phyloP scores from a whole-genome alignment of 2,113 vertebrate genomes.

The Otis tarda region DNA sequence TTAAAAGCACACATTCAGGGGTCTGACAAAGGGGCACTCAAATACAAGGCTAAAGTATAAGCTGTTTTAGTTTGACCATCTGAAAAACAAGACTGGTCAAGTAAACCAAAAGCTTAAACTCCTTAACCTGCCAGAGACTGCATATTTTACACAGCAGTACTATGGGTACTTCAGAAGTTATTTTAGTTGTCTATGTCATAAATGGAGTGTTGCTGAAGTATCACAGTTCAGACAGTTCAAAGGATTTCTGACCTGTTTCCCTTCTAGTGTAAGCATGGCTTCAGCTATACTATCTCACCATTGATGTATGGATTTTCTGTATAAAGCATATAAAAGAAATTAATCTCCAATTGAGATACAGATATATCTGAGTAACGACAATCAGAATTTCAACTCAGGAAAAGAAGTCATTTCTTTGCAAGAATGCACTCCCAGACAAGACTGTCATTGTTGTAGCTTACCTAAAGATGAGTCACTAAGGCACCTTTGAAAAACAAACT shows the following conservation, averaged over 20 bases:
- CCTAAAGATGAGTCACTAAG: neutral
- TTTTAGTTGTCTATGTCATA: neutral
- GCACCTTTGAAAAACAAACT: neutral
- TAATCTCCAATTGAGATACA: neutral
- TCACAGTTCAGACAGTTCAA: neutral
- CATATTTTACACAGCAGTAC: neutral
- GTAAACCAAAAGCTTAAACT: neutral
- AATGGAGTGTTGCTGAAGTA: neutral
- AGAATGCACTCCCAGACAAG: neutral
- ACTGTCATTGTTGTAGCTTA: neutral
- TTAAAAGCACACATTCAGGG: neutral
- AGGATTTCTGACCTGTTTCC: neutral
- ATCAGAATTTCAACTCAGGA: neutral
- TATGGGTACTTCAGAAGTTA: neutral
- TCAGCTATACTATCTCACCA: neutral
- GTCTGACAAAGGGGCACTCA: neutral
- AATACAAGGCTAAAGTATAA: neutral
- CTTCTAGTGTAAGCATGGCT: neutral
- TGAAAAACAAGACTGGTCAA: neutral
- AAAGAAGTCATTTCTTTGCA: neutral
- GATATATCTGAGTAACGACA: neutral
- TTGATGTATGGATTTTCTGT: neutral
- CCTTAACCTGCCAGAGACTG: neutral
- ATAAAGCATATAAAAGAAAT: neutral
- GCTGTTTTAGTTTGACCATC: neutral